Evolutionary conservation across 2,113 vertebrate species (phyloP).

Genomic region (Oncorhynchus kisutch): DNA sequence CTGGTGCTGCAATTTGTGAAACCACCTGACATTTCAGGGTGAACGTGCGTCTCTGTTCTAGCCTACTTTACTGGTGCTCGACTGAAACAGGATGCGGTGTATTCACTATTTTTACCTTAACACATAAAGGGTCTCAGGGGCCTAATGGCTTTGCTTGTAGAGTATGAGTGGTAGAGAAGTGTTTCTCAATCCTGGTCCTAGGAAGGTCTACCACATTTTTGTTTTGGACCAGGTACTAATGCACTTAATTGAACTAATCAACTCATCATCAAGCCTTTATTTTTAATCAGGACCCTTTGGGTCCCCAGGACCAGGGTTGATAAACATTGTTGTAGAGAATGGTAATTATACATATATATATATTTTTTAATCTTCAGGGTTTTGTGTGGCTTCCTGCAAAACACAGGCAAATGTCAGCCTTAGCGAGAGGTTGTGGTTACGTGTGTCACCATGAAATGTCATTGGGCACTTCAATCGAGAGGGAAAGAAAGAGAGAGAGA

Average conservation of each 20-base stretch:
- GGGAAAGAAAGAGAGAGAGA: slow-evolving; percentile 1
- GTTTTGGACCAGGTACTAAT: too few species aligned
- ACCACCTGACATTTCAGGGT: not conserved
- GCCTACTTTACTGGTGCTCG: slow-evolving; percentile 30
- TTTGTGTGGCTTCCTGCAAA: not conserved
- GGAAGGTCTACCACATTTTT: too few species aligned
- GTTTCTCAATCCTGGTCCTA: too few species aligned
- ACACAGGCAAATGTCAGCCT: not conserved
- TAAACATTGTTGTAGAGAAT: too few species aligned
- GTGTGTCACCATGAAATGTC: slow-evolving; percentile 63
- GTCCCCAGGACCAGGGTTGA: too few species aligned
- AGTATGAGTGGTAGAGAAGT: not conserved
- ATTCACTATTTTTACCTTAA: slow-evolving; percentile 19
- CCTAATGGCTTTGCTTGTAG: not conserved
- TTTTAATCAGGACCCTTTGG: too few species aligned
- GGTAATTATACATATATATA: too few species aligned
- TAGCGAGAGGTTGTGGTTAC: slow-evolving; percentile 1
- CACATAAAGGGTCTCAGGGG: slow-evolving; percentile 20
- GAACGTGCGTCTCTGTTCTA: not conserved
- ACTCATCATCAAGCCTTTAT: too few species aligned
- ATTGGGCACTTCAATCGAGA: slow-evolving; percentile 54
- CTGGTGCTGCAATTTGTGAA: not conserved
- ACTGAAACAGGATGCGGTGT: slow-evolving; percentile 73
- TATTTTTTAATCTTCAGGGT: not conserved
- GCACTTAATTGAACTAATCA: too few species aligned